These are phyloP conservation scores for Charadrius vociferus DNA, from an alignment of 2,113 vertebrate genomes.

Conservation along the genomic window DNA sequence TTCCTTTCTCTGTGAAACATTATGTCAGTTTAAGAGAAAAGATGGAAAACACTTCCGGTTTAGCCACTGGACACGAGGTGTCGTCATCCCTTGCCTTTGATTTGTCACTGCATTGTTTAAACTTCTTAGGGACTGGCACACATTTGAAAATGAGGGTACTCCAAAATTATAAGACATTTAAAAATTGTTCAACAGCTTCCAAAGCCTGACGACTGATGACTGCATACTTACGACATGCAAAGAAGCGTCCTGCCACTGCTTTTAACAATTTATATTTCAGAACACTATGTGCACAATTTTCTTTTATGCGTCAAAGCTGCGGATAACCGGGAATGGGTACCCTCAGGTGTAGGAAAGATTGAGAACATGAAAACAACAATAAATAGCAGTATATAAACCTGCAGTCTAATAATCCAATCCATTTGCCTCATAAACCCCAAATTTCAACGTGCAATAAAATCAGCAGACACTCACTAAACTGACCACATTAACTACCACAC, in stretches of 20 bases:
- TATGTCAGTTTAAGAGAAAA: not conserved
- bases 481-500: not conserved
- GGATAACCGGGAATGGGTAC: not conserved
- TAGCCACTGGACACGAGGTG: not conserved
- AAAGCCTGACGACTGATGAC: not conserved
- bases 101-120: not conserved
- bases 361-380: not conserved
- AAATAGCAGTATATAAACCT: not conserved
- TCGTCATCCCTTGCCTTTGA: not conserved
- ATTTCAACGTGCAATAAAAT: not conserved
- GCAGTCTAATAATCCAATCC: not conserved
- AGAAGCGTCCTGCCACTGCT: not conserved
- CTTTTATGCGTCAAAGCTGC: not conserved
- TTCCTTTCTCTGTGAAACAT: not conserved
- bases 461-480: not conserved
- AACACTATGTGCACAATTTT: not conserved
- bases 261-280: not conserved
- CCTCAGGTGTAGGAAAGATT: not conserved
- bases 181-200: not conserved
- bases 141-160: not conserved
- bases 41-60: not conserved
- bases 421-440: not conserved
- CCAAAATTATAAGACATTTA: not conserved
- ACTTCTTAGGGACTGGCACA: not conserved
- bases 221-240: not conserved